These are phyloP conservation scores for Hyperoplus immaculatus DNA, from an alignment of 2,797 vertebrate species.

Conservation along the genomic window DNA sequence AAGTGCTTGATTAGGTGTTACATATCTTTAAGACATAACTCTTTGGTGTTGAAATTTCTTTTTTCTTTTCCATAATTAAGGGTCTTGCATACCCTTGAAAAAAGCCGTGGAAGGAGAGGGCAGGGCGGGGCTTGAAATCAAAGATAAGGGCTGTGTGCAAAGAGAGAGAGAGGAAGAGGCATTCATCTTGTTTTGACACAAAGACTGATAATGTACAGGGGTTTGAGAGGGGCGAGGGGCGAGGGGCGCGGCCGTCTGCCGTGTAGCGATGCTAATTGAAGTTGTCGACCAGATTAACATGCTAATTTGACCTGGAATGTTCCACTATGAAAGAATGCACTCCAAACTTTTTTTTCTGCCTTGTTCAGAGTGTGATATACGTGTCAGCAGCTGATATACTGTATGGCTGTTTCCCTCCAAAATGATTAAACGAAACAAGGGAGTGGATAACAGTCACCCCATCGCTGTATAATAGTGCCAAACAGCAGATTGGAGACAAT, in stretches of 20 bases:
- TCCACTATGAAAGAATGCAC: neutral
- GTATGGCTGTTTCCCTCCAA: neutral
- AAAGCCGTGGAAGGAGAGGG: conserved; percentile 27
- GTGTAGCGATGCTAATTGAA: conserved; percentile 53
- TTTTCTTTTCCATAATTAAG: conserved; percentile 58
- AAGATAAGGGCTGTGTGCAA: conserved; percentile 61
- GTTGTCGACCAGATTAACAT: conserved; percentile 48
- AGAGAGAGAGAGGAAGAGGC: conserved; percentile 41
- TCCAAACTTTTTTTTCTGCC: conserved; percentile 5
- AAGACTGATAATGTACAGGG: conserved; percentile 67
- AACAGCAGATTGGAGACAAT: conserved; percentile 19
- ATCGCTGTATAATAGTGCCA: neutral
- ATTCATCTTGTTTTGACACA: conserved; percentile 79
- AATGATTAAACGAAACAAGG: conserved; percentile 4
- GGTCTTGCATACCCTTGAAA: conserved; percentile 61
- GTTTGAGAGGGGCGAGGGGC: too few relatives aligned
- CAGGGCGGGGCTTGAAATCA: conserved; percentile 43
- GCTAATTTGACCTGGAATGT: conserved; percentile 46
- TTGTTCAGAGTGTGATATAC: neutral
- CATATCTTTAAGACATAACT: conserved; percentile 35
- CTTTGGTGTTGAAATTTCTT: conserved; percentile 31
- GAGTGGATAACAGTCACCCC: neutral
- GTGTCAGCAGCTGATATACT: neutral
- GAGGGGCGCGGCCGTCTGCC: neutral
- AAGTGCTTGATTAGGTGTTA: conserved; percentile 38